Evolutionary conservation across 1,140 invertebrate species (phyloP).

Genomic region (Drosophila arizonae): DNA sequence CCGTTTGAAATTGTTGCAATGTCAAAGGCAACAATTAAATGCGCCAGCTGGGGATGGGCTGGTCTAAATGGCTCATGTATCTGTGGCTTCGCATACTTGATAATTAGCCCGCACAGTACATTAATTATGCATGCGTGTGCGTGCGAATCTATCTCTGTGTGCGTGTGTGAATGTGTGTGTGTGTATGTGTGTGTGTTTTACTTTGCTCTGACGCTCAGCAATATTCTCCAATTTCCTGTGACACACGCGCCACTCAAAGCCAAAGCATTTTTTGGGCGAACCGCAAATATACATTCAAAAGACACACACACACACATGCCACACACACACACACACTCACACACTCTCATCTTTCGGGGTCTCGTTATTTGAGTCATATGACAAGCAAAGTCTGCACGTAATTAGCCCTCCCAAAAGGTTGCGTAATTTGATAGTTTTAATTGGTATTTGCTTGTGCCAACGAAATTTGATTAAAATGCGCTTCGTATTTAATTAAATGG

Average conservation of each 20-base stretch:
- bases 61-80: constrained; percentile 21
- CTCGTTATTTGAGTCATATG: constrained; percentile 45
- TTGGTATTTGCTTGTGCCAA: constrained; percentile 58
- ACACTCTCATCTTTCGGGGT: neutral
- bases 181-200: constrained; percentile 24
- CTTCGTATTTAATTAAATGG: constrained; percentile 38
- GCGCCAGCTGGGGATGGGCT: constrained; percentile 1
- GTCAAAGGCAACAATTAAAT: constrained; percentile 70
- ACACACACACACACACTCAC: constrained; percentile 5
- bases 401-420: constrained; percentile 53
- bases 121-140: constrained; percentile 72
- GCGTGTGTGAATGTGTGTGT: constrained; percentile 28
- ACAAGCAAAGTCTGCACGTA: constrained; percentile 53
- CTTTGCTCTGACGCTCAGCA: constrained; percentile 39
- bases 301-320: constrained; percentile 3
- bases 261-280: constrained; percentile 60
- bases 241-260: constrained; percentile 46
- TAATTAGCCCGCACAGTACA: constrained; percentile 65
- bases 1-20: constrained; percentile 66
- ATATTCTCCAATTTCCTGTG: constrained; percentile 65
- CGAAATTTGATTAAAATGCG: constrained; percentile 50
- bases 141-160: constrained; percentile 2
- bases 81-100: constrained; percentile 57
- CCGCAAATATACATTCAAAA: constrained; percentile 52
- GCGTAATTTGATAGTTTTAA: constrained; percentile 79